Percentiles rank a stretch among this genome's conserved stretches.
Evolutionary conservation across 2,888 invertebrate species (phyloP).

Genomic region (Himalopsyche tibetana): DNA sequence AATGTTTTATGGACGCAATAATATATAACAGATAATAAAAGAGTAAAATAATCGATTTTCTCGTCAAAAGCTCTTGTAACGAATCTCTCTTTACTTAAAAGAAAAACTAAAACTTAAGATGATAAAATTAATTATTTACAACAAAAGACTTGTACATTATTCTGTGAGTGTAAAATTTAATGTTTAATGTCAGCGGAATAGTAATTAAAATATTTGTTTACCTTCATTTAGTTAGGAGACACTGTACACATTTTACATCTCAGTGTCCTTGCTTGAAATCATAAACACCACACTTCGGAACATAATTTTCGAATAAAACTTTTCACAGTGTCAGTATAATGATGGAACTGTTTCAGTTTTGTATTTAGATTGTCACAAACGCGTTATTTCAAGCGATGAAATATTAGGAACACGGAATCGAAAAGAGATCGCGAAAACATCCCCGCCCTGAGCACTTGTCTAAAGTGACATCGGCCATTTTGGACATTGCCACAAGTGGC

Average conservation of each 20-base stretch:
- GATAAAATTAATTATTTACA: background rate
- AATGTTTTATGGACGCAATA: background rate
- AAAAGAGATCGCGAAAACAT: constrained; percentile 58
- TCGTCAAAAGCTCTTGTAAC: constrained; percentile 17
- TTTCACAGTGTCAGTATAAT: background rate
- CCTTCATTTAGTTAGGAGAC: constrained; percentile 59
- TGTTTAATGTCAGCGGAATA: background rate
- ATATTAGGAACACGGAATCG: constrained; percentile 53
- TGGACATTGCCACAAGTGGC: constrained; percentile 62
- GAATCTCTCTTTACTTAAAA: constrained; percentile 9
- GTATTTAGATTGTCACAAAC: constrained; percentile 38
- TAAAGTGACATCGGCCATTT: constrained; percentile 63
- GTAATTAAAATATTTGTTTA: constrained; percentile 56
- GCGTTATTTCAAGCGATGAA: constrained; percentile 51
- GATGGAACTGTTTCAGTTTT: constrained; percentile 9
- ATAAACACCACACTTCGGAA: constrained; percentile 61
- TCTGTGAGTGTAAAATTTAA: background rate
- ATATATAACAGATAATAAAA: background rate
- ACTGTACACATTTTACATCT: constrained; percentile 60
- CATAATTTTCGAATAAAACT: constrained; percentile 34
- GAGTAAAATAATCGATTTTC: constrained; percentile 62
- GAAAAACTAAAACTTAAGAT: constrained; percentile 8
- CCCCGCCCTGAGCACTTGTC: constrained; percentile 62
- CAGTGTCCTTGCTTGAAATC: constrained; percentile 55
- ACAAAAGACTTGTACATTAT: background rate